Conservation (phyloP, 2,797 vertebrate species). For the Melanotaenia nigrans region DNA sequence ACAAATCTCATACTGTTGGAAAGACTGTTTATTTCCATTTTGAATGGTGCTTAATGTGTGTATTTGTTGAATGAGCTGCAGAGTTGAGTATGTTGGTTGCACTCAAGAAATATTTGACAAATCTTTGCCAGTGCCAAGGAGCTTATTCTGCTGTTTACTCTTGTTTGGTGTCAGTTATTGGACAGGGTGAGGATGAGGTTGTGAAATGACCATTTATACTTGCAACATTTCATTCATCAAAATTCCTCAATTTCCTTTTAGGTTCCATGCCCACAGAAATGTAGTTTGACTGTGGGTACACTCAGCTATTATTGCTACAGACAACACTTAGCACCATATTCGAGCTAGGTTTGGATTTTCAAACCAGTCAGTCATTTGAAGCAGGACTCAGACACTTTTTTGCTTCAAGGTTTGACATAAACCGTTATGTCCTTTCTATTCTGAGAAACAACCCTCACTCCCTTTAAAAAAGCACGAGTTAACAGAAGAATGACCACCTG, state of each 20-base stretch:
- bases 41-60: too few relatives aligned
- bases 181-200: too few relatives aligned
- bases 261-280: neutral
- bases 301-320: neutral
- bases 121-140: too few relatives aligned
- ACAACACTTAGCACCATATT: neutral
- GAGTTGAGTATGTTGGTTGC: too few relatives aligned
- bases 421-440: constrained; percentile 1
- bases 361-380: neutral
- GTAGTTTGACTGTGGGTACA: neutral
- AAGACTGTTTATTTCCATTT: too few relatives aligned
- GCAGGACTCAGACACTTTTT: neutral
- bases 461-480: constrained; percentile 20
- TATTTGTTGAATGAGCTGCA: too few relatives aligned
- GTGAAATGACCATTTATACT: too few relatives aligned
- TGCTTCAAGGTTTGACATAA: neutral
- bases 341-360: neutral
- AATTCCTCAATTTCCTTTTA: neutral
- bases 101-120: too few relatives aligned
- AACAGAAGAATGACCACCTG: constrained; percentile 43
- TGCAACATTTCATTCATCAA: too few relatives aligned
- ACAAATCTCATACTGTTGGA: too few relatives aligned
- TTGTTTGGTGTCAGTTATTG: too few relatives aligned
- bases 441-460: neutral
- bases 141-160: too few relatives aligned